A percentile compares a stretch with the other conserved stretches of the same genome.
Evolutionary conservation across 37 sponge, comb jelly and placozoan genomes (phyloP).

Genomic region (Crambe crambe): DNA sequence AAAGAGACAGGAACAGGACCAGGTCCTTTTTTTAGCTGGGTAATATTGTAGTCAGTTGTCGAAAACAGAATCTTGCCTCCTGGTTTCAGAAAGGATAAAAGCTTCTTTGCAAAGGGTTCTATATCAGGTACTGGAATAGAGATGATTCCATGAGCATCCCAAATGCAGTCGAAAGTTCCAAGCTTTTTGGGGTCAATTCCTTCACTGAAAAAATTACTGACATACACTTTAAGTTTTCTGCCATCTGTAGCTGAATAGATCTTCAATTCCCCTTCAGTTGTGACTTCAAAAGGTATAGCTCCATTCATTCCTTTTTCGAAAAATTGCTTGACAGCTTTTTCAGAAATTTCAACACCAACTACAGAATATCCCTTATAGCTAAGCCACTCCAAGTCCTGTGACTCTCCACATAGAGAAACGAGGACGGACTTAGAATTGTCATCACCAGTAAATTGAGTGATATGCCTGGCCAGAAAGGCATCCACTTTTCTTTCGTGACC

Average conservation of each 20-base stretch:
- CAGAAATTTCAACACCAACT: conserved; percentile 10
- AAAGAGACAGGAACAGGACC: conserved; percentile 1
- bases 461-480: background rate
- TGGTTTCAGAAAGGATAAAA: conserved; percentile 10
- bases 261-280: background rate
- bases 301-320: background rate
- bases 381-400: conserved; percentile 18
- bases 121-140: background rate
- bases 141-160: conserved; percentile 21
- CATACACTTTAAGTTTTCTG: conserved; percentile 12
- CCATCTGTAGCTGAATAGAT: conserved; percentile 22
- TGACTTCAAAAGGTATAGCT: conserved; percentile 9
- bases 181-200: background rate
- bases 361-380: conserved; percentile 16
- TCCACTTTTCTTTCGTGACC: background rate
- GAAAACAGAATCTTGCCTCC: conserved; percentile 19
- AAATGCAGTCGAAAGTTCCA: conserved; percentile 24
- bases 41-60: conserved; percentile 1
- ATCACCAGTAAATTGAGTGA: background rate
- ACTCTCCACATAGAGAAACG: conserved; percentile 15
- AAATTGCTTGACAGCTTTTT: conserved; percentile 1
- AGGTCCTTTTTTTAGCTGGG: background rate
- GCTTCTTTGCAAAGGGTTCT: background rate
- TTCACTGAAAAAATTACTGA: conserved; percentile 15
- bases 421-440: background rate